phyloP scores from a whole-genome alignment of 2,888 invertebrate species.

The Tinea trinotella region DNA sequence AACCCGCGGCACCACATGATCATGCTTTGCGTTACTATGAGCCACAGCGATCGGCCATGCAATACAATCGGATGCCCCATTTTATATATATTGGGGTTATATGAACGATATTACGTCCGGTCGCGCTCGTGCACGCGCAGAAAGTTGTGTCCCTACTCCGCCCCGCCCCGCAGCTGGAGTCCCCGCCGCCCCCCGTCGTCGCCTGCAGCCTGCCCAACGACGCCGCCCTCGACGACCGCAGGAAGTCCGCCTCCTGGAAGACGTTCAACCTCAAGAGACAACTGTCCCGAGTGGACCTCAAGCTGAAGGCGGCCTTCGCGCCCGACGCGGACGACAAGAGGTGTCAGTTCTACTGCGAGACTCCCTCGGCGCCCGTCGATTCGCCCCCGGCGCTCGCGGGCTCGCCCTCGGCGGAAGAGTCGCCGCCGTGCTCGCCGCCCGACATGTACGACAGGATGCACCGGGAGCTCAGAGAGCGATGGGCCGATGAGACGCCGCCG shows the following conservation, averaged over 20 bases:
- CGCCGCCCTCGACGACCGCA: conserved; percentile 59
- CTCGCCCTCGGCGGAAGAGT: conserved; percentile 27
- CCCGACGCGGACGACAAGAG: conserved; percentile 44
- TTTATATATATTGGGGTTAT: no score
- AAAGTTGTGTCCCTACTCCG: no score
- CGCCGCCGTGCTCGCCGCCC: conserved; percentile 29
- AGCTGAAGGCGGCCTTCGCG: conserved; percentile 77
- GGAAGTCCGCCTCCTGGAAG: conserved; percentile 81
- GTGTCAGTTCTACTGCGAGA: conserved; percentile 57
- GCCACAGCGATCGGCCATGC: no score
- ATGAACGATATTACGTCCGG: conserved; percentile 25
- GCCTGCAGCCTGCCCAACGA: conserved; percentile 24
- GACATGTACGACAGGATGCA: conserved; percentile 28
- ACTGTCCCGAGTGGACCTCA: conserved; percentile 84
- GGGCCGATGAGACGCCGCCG: conserved; percentile 46
- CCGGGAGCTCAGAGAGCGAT: conserved; percentile 45
- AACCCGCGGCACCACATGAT: no score
- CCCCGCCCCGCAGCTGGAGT: neutral
- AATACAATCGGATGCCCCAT: no score
- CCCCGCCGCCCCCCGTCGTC: conserved; percentile 26
- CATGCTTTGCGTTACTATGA: no score
- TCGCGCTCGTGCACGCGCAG: no score
- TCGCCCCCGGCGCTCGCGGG: conserved; percentile 26
- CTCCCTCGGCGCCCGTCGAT: conserved; percentile 34
- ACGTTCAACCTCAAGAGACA: conserved; percentile 86